These are phyloP conservation scores for Lordiphosa mommai DNA, from an alignment of 1,140 invertebrate genomes.

Conservation along the genomic window DNA sequence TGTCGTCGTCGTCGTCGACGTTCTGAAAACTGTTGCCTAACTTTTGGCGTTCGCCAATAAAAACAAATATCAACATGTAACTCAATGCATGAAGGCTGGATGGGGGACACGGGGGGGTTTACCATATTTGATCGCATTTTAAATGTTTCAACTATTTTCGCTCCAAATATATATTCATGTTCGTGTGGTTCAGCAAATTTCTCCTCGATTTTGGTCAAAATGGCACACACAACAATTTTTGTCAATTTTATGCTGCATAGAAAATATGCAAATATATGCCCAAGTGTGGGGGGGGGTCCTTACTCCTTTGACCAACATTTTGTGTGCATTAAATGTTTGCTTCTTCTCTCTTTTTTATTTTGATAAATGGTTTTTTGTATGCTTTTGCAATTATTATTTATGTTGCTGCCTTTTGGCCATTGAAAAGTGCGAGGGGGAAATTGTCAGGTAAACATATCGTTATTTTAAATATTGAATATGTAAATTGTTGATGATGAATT, in stretches of 20 bases:
- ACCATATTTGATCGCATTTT: constrained; percentile 39
- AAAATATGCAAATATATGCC: constrained; percentile 44
- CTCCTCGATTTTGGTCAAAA: constrained; percentile 6
- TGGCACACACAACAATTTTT: constrained; percentile 15
- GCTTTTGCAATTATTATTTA: constrained; percentile 37
- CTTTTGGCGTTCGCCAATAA: constrained; percentile 23
- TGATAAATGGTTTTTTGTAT: constrained; percentile 2
- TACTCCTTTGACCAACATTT: constrained; percentile 22
- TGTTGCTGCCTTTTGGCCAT: constrained; percentile 11
- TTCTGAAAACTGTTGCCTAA: constrained; percentile 31
- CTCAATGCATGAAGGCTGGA: constrained; percentile 1
- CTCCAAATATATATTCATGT: constrained; percentile 2
- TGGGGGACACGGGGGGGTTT: neutral
- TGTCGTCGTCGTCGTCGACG: constrained; percentile 3
- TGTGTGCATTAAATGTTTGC: constrained; percentile 28
- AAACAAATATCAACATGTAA: constrained; percentile 42
- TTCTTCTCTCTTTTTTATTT: constrained; percentile 5
- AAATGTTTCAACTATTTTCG: constrained; percentile 38
- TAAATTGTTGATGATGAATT: constrained; percentile 29
- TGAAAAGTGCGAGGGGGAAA: neutral
- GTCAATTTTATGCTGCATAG: constrained; percentile 29
- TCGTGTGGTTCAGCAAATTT: constrained; percentile 9
- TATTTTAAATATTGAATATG: constrained; percentile 16
- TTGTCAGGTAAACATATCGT: neutral
- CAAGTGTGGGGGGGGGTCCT: neutral